phyloP scores from a whole-genome alignment of 1,140 invertebrate species.

The Portunus trituberculatus region DNA sequence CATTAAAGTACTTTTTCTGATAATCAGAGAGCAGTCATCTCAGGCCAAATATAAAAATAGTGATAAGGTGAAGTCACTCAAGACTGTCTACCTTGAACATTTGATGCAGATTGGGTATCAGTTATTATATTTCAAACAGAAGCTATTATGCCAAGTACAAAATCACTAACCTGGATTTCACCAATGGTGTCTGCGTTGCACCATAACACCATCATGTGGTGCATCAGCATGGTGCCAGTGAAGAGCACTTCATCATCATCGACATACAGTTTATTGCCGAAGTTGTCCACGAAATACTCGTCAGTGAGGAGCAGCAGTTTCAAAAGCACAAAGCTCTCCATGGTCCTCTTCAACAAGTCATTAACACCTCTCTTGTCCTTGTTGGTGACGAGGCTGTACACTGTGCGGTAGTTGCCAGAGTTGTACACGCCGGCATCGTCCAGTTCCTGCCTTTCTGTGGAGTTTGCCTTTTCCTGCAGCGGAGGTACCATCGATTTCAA shows the following conservation, averaged over 20 bases:
- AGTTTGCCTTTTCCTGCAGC: neutral
- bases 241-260: neutral
- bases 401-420: neutral
- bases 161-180: neutral
- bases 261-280: neutral
- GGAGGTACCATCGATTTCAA: neutral
- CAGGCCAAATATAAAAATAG: too few species aligned
- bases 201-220: neutral
- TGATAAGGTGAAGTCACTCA: too few species aligned
- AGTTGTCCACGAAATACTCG: neutral
- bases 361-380: neutral
- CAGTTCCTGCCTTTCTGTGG: neutral
- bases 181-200: neutral
- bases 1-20: too few species aligned
- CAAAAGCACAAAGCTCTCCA: neutral
- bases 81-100: too few species aligned
- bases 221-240: neutral
- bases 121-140: too few species aligned
- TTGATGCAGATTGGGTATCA: too few species aligned
- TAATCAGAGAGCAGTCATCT: too few species aligned
- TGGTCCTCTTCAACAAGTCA: neutral
- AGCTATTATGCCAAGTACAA: too few species aligned
- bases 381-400: neutral
- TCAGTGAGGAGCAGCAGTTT: neutral
- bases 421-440: neutral